A percentile compares a stretch with the other conserved stretches of the same genome.
These are phyloP conservation scores for Pseudomyrmex concolor DNA, from an alignment of 1,140 invertebrate genomes.

Conservation along the genomic window DNA sequence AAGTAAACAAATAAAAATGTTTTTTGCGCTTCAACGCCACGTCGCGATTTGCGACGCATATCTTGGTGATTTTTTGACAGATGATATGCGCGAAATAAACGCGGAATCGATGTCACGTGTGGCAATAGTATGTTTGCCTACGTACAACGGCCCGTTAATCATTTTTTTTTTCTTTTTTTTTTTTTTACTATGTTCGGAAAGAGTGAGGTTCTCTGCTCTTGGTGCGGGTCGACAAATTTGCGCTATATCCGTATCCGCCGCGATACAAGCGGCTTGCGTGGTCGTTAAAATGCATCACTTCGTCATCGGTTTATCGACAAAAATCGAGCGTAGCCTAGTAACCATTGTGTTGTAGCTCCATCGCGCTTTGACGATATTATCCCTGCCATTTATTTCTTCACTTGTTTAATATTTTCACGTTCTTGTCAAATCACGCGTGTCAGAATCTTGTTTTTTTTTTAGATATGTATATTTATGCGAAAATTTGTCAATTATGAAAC, in stretches of 20 bases:
- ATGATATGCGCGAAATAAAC: not conserved
- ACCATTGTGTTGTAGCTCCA: constrained; percentile 37
- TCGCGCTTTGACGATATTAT: not conserved
- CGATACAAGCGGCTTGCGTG: not conserved
- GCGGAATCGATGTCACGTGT: not conserved
- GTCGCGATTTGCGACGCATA: too few relatives aligned
- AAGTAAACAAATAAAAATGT: too few relatives aligned
- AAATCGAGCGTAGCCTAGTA: constrained; percentile 28
- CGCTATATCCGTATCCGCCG: not conserved
- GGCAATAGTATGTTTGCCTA: not conserved
- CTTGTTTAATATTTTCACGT: too few relatives aligned
- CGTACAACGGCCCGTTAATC: not conserved
- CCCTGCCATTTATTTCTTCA: too few relatives aligned
- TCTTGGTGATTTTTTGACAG: not conserved
- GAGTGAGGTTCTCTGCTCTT: constrained; percentile 32
- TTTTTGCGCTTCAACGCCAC: too few relatives aligned
- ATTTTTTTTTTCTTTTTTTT: not conserved
- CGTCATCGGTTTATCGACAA: constrained; percentile 61
- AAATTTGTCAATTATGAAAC: too few relatives aligned
- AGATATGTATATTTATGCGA: too few relatives aligned
- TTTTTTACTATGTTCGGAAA: constrained; percentile 10
- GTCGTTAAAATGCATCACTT: constrained; percentile 46
- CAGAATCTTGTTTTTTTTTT: too few relatives aligned
- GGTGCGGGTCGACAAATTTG: constrained; percentile 37
- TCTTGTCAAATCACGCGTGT: too few relatives aligned